These are phyloP conservation scores for Scolopax bukidnonensis DNA, from an alignment of 2,797 vertebrate genomes.

Conservation along the genomic window DNA sequence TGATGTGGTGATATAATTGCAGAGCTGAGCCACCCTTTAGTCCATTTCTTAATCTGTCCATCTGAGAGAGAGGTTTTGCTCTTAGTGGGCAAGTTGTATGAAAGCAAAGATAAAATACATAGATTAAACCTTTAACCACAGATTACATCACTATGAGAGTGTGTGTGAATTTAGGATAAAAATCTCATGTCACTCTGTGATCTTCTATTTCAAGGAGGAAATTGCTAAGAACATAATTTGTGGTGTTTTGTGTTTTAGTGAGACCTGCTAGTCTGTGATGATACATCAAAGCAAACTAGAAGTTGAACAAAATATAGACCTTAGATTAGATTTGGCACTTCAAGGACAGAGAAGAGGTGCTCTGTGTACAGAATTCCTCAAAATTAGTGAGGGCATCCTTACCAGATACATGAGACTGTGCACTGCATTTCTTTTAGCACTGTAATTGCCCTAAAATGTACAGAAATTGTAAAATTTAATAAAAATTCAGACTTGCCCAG, in stretches of 20 bases:
- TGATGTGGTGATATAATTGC: not conserved
- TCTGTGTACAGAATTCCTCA: not conserved
- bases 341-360: not conserved
- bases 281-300: not conserved
- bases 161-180: not conserved
- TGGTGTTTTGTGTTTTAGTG: not conserved
- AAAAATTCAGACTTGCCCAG: not conserved
- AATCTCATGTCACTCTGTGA: not conserved
- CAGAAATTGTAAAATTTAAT: not conserved
- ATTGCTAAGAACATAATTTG: not conserved
- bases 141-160: not conserved
- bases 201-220: not conserved
- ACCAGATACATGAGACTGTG: not conserved
- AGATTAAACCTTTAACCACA: not conserved
- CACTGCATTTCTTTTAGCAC: not conserved
- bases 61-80: not conserved
- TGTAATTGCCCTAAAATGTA: not conserved
- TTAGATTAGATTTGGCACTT: not conserved
- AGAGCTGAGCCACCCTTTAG: not conserved
- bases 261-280: not conserved
- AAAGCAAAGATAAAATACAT: not conserved
- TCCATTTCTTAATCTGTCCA: not conserved
- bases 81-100: not conserved
- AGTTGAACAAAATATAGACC: not conserved
- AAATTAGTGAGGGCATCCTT: not conserved